Conservation (phyloP, 2,888 invertebrate species). For the Frankliniella fusca region DNA sequence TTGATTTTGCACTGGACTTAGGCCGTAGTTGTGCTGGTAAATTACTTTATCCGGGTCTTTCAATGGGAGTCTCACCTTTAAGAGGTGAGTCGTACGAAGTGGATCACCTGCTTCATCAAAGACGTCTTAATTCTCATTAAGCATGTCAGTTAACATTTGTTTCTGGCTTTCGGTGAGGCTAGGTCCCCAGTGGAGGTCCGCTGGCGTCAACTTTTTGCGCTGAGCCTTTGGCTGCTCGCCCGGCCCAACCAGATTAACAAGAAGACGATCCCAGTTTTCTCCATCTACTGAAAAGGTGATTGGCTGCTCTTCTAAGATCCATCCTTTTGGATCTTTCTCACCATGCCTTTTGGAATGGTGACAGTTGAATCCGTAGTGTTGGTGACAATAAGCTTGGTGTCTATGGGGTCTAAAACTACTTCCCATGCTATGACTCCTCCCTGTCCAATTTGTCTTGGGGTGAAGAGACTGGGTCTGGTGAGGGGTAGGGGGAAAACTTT, state of each 20-base stretch:
- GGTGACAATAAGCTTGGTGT: neutral
- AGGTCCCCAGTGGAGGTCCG: neutral
- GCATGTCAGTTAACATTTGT: neutral
- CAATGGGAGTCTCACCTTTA: neutral
- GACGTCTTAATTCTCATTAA: neutral
- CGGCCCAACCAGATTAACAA: neutral
- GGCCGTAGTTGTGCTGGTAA: neutral
- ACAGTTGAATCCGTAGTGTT: neutral
- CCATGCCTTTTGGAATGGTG: neutral
- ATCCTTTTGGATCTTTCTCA: neutral
- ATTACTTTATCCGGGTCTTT: neutral
- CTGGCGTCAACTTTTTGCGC: too few species aligned
- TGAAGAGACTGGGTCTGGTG: neutral
- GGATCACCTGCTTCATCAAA: neutral
- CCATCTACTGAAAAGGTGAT: neutral
- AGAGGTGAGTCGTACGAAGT: neutral
- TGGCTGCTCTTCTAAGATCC: neutral
- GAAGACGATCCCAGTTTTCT: neutral
- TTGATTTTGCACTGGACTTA: neutral
- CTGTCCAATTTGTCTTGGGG: neutral
- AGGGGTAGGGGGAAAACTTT: neutral
- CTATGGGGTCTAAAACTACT: neutral
- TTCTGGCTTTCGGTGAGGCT: neutral
- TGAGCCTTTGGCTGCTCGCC: neutral
- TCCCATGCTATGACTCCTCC: neutral